Conservation (phyloP, 35 echinoderm and acorn worm genomes). For the Acanthaster planci region DNA sequence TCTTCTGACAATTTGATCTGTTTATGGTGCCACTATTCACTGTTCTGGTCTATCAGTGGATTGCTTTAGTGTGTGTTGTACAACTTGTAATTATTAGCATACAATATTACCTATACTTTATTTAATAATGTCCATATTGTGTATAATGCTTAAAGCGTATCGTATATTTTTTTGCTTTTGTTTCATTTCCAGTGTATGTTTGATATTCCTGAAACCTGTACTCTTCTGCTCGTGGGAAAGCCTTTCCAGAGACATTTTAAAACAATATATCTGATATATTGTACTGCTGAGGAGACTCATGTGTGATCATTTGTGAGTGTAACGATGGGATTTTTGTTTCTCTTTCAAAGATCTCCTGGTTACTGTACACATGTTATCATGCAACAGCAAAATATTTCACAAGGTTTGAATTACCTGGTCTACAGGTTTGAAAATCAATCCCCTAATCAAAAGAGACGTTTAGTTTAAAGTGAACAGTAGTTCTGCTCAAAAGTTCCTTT, state of each 20-base stretch:
- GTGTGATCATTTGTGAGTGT: background rate
- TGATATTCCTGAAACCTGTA: background rate
- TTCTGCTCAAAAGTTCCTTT: no score
- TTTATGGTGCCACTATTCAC: slow-evolving; percentile 9
- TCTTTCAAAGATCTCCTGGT: background rate
- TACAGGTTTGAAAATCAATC: no score
- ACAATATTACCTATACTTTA: slow-evolving; percentile 15
- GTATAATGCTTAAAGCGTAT: slow-evolving; percentile 16
- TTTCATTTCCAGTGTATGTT: background rate
- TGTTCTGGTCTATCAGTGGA: background rate
- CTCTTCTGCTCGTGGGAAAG: no score
- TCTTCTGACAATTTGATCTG: background rate
- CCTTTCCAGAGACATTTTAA: background rate
- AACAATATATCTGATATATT: background rate
- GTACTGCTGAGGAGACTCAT: background rate
- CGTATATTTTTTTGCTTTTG: background rate
- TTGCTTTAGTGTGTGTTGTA: slow-evolving; percentile 12
- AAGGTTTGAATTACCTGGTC: no score
- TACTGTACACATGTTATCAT: no score
- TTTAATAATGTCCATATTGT: slow-evolving; percentile 2
- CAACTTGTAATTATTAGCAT: background rate
- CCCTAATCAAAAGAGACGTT: no score
- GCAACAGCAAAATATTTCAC: no score
- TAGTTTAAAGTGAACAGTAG: no score
- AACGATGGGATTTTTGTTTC: background rate